A percentile compares a stretch with the other conserved stretches of the same genome.
phyloP scores from a whole-genome alignment of 2,113 vertebrate genomes.

The Coreoperca whiteheadi region DNA sequence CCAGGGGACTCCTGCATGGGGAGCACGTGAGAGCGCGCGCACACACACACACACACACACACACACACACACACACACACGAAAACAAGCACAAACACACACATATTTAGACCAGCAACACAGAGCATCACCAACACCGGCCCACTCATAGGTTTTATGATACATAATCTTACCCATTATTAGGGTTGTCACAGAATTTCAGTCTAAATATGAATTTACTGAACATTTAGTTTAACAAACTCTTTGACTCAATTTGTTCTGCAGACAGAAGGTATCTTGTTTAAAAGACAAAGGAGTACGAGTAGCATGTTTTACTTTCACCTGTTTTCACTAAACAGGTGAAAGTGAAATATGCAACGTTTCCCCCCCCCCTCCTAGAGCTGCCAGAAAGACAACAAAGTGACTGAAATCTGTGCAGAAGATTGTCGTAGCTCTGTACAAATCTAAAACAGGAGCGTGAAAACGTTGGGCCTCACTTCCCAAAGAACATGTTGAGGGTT shows the following conservation, averaged over 20 bases:
- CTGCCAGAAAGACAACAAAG: neutral
- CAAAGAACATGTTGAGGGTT: neutral
- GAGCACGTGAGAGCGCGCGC: conserved; percentile 47
- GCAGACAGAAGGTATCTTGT: neutral
- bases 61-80: conserved; percentile 11
- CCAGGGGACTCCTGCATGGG: conserved; percentile 91
- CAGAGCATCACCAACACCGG: neutral
- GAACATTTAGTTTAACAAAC: neutral
- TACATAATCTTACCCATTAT: neutral
- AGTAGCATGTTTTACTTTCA: neutral
- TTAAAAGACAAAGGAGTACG: neutral
- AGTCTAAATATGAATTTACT: neutral
- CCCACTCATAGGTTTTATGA: conserved; percentile 1
- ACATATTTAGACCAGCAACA: neutral
- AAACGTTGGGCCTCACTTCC: neutral
- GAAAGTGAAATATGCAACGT: neutral
- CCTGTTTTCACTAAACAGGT: neutral
- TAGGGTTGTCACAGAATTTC: neutral
- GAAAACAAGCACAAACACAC: conserved; percentile 9
- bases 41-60: neutral
- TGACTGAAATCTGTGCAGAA: neutral
- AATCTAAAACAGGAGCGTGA: neutral
- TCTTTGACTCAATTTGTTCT: conserved; percentile 2
- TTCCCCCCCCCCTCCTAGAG: neutral
- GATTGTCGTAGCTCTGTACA: neutral